A percentile compares a stretch with the other conserved stretches of the same genome.
phyloP scores from a whole-genome alignment of 2,888 invertebrate species.

The Cephus pygmeus region DNA sequence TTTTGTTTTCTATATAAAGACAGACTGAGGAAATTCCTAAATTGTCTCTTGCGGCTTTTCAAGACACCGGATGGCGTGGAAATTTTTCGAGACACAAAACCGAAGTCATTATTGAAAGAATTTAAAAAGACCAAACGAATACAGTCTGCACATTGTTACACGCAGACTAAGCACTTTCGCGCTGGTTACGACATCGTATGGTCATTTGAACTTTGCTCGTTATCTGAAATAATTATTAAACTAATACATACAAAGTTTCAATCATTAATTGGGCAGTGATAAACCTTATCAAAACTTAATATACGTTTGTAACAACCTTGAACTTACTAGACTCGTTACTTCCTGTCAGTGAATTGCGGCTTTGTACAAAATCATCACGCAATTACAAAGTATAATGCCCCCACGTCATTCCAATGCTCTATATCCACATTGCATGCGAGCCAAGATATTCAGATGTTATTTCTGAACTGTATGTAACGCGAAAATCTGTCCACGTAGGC shows the following conservation, averaged over 20 bases:
- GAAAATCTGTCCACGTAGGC: background rate
- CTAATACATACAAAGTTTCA: background rate
- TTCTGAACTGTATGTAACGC: background rate
- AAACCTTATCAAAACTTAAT: background rate
- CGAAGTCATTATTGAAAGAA: background rate
- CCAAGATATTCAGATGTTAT: background rate
- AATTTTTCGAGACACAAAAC: background rate
- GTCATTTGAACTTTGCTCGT: background rate
- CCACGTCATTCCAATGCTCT: background rate
- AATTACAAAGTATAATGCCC: conserved; percentile 38
- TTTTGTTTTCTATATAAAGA: background rate
- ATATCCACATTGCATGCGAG: background rate
- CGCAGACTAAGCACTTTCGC: background rate
- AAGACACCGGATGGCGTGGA: background rate
- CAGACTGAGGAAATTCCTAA: background rate
- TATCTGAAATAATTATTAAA: background rate
- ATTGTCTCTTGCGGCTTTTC: background rate
- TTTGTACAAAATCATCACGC: conserved; percentile 24
- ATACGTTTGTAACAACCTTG: background rate
- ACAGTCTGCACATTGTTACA: background rate
- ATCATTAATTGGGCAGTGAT: background rate
- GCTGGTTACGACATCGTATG: background rate
- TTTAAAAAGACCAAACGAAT: background rate
- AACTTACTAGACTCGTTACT: conserved; percentile 9
- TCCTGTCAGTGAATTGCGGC: conserved; percentile 39